A percentile compares a stretch with the other conserved stretches of the same genome.
Evolutionary conservation across 2,888 invertebrate genomes (phyloP).

Genomic region (Oscheius sp.): DNA sequence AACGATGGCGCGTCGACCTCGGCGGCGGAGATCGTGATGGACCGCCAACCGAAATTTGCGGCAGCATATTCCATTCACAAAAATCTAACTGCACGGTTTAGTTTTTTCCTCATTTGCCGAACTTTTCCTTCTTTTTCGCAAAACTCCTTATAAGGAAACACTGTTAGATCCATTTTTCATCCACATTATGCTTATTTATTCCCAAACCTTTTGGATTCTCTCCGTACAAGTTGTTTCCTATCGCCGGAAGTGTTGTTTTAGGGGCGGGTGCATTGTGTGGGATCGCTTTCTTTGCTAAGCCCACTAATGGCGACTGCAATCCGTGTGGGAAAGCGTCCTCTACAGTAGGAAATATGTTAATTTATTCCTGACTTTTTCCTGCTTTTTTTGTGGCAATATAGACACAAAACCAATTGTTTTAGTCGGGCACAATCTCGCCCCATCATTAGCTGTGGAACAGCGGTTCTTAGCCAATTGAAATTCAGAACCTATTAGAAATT

Average conservation of each 20-base stretch:
- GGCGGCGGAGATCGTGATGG: conserved; percentile 3
- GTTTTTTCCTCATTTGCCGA: too few species aligned
- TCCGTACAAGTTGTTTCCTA: conserved; percentile 5
- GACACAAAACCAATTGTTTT: conserved; percentile 6
- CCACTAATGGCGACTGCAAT: conserved; percentile 36
- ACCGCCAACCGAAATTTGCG: conserved; percentile 7
- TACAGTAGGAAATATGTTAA: conserved; percentile 11
- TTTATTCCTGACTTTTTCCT: too few species aligned
- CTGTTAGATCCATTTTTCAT: too few species aligned
- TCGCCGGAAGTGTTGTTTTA: conserved; percentile 26
- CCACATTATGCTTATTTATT: background rate
- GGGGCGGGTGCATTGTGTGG: conserved; percentile 12
- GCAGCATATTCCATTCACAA: too few species aligned
- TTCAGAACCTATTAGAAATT: too few species aligned
- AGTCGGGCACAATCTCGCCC: background rate
- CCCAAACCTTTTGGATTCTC: too few species aligned
- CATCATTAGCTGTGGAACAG: too few species aligned
- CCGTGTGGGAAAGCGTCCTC: conserved; percentile 27
- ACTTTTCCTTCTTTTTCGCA: background rate
- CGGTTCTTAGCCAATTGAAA: too few species aligned
- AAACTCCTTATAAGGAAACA: background rate
- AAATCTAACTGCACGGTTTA: too few species aligned
- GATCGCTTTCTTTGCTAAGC: conserved; percentile 36
- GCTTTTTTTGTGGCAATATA: background rate
- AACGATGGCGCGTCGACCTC: conserved; percentile 26